A percentile compares a stretch with the other conserved stretches of the same genome.
phyloP scores from a whole-genome alignment of 2,888 invertebrate species.

The Caenorhabditis sp. region DNA sequence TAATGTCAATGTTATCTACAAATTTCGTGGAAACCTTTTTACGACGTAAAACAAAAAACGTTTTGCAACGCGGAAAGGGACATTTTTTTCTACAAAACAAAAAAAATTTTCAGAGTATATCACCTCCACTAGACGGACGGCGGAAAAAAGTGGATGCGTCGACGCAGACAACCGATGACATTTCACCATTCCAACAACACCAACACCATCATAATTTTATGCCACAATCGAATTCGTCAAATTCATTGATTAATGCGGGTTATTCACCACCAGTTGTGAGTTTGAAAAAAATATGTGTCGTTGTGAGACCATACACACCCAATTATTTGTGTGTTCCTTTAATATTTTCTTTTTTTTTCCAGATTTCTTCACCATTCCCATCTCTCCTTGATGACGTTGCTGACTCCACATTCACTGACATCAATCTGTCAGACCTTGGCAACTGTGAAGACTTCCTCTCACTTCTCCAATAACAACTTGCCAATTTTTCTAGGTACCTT shows the following conservation, averaged over 20 bases:
- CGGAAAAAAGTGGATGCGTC: constrained; percentile 26
- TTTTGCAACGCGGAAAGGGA: constrained; percentile 2
- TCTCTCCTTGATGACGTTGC: constrained; percentile 45
- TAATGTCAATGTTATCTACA: constrained; percentile 8
- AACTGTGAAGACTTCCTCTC: constrained; percentile 27
- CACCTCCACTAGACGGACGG: constrained; percentile 35
- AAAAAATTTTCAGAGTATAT: constrained; percentile 24
- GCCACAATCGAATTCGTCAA: constrained; percentile 37
- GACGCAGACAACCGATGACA: constrained; percentile 46
- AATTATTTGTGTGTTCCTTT: too few species aligned
- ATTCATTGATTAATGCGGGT: constrained; percentile 43
- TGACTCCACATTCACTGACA: constrained; percentile 24
- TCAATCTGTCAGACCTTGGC: constrained; percentile 24
- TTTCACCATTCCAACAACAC: constrained; percentile 10
- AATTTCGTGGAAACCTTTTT: constrained; percentile 8
- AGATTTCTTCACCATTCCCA: constrained; percentile 44
- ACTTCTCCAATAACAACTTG: constrained; percentile 10
- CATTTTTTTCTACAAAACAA: neutral
- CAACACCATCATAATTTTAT: neutral
- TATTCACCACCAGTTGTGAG: constrained; percentile 44
- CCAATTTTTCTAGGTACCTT: neutral
- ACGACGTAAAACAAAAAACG: constrained; percentile 10
- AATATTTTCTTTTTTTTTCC: too few species aligned
- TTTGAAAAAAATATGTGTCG: too few species aligned
- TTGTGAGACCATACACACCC: too few species aligned